Conservation (phyloP, 2,888 invertebrate genomes). For the Cenopis cana region DNA sequence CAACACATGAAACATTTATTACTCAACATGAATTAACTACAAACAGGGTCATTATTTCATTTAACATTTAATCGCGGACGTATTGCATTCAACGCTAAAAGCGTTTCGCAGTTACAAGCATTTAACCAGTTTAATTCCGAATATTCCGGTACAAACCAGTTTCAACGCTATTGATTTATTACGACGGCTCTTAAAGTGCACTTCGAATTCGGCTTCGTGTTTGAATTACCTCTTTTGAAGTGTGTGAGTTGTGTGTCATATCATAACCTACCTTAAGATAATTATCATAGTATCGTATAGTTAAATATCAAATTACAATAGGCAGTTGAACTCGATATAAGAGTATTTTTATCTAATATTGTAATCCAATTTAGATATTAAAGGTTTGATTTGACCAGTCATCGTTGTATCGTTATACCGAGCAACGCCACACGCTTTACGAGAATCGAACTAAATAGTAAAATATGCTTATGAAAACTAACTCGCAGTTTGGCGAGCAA, state of each 20-base stretch:
- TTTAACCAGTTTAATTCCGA: conserved; percentile 18
- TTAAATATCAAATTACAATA: too few species aligned
- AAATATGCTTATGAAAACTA: too few species aligned
- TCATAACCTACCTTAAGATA: too few species aligned
- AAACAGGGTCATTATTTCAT: conserved; percentile 27
- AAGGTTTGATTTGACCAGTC: too few species aligned
- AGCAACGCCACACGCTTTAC: too few species aligned
- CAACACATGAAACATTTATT: conserved; percentile 12
- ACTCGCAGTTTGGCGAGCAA: too few species aligned
- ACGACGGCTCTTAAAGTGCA: conserved; percentile 30
- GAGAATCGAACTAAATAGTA: too few species aligned
- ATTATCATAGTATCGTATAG: too few species aligned
- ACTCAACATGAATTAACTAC: conserved; percentile 11
- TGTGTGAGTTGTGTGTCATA: background rate
- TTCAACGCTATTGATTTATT: conserved; percentile 31
- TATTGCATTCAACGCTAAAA: conserved; percentile 15
- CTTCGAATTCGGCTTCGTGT: conserved; percentile 13
- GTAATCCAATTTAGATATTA: too few species aligned
- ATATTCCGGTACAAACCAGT: conserved; percentile 7
- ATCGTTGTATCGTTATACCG: too few species aligned
- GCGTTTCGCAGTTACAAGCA: conserved; percentile 18
- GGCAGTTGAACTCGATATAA: too few species aligned
- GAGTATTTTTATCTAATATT: too few species aligned
- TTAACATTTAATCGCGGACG: conserved; percentile 12
- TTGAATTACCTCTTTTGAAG: conserved; percentile 21